These are phyloP conservation scores for Pimephales promelas DNA, from an alignment of 2,113 vertebrate species.

Conservation along the genomic window DNA sequence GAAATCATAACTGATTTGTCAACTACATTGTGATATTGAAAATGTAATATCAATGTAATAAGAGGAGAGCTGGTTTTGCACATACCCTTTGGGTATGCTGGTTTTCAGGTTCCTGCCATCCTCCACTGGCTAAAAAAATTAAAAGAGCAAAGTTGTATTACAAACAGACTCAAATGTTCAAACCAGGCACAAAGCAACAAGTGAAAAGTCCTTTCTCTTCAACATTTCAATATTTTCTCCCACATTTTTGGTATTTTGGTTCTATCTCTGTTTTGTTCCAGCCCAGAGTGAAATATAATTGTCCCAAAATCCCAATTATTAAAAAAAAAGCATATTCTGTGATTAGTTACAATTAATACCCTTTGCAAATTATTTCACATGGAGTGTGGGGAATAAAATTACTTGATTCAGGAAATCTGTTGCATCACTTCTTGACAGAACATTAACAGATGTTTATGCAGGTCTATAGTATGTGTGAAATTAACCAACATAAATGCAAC, in stretches of 20 bases:
- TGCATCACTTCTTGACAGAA: background rate
- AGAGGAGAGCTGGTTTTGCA: conserved; percentile 5
- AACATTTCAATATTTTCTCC: background rate
- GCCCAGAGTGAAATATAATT: background rate
- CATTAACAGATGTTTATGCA: background rate
- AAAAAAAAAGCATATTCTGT: background rate
- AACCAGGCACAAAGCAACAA: background rate
- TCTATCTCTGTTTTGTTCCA: background rate
- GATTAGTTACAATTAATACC: background rate
- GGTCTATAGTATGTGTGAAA: background rate
- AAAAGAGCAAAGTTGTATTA: conserved; percentile 50
- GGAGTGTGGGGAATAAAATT: background rate
- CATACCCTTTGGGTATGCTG: conserved; percentile 89
- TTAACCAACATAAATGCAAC: background rate
- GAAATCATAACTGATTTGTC: conserved; percentile 5
- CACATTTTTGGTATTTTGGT: background rate
- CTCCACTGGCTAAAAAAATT: conserved; percentile 88
- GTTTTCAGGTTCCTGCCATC: conserved; percentile 98
- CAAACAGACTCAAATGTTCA: background rate
- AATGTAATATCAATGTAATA: background rate
- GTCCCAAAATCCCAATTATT: background rate
- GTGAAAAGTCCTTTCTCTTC: background rate
- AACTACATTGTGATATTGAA: background rate
- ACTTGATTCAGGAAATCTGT: no score
- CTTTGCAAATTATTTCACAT: background rate